Conservation (phyloP, 2,797 vertebrate genomes). For the Myripristis jacobus region DNA sequence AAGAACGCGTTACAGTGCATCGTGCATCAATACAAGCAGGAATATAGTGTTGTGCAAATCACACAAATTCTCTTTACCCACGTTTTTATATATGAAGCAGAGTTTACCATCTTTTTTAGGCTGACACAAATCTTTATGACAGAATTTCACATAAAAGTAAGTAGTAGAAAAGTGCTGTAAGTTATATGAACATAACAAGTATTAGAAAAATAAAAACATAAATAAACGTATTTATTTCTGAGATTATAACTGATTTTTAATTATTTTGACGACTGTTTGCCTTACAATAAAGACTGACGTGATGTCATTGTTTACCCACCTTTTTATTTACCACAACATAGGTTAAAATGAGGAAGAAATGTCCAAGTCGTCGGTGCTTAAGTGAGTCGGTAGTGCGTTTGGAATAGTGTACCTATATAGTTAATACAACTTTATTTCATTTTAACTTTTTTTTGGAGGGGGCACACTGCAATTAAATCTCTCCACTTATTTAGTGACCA, state of each 20-base stretch:
- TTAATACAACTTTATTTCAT: slow-evolving; percentile 3
- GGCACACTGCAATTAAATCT: slow-evolving; percentile 9
- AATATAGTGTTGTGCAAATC: slow-evolving; percentile 53
- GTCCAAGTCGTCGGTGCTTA: background rate
- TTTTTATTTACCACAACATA: slow-evolving; percentile 16
- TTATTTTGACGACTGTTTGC: background rate
- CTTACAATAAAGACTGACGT: background rate
- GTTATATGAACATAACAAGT: background rate
- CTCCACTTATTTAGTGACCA: background rate
- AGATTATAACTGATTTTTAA: background rate
- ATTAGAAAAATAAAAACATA: background rate
- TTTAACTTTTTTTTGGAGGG: background rate
- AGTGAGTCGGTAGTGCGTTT: background rate
- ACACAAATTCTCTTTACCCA: slow-evolving; percentile 42
- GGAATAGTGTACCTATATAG: background rate
- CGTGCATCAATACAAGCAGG: slow-evolving; percentile 55
- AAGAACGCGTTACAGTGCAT: slow-evolving; percentile 63
- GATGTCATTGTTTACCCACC: background rate
- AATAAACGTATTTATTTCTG: background rate
- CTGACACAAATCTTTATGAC: slow-evolving; percentile 15
- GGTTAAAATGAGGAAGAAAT: slow-evolving; percentile 7
- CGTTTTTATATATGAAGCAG: slow-evolving; percentile 18
- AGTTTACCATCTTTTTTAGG: slow-evolving; percentile 17
- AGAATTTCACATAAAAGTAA: background rate
- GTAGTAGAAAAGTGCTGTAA: background rate